Evolutionary conservation across 2,888 invertebrate species (phyloP).

Genomic region (Agrenia bidenticulata): DNA sequence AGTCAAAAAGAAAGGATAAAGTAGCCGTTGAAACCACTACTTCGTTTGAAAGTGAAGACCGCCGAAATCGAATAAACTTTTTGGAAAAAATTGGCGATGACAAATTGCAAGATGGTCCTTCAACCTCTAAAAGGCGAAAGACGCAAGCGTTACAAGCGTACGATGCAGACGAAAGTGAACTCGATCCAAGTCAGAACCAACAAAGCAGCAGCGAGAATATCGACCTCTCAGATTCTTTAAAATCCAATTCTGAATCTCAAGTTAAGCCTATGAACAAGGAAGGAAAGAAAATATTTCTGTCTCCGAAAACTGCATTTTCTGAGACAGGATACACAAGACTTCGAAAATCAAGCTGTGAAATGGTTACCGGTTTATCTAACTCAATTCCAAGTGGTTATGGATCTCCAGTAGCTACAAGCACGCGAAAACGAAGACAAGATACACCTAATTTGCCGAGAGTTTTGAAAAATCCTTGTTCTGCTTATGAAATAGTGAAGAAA

Average conservation of each 20-base stretch:
- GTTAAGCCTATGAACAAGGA: no score
- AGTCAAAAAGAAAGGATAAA: not conserved
- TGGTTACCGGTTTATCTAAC: not conserved
- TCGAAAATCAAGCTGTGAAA: no score
- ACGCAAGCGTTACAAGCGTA: constrained; percentile 1
- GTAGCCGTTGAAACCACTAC: not conserved
- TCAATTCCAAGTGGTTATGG: constrained; percentile 5
- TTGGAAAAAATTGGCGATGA: not conserved
- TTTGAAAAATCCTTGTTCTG: constrained; percentile 28
- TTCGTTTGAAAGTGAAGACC: not conserved
- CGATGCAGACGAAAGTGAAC: constrained; percentile 17
- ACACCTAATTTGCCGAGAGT: constrained; percentile 38
- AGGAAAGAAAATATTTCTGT: constrained; percentile 7
- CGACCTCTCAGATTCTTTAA: no score
- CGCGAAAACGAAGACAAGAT: constrained; percentile 20
- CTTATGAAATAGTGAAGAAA: constrained; percentile 19
- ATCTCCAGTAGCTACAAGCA: constrained; percentile 10
- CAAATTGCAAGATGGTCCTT: not conserved
- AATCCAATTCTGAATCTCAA: no score
- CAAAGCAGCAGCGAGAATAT: no score
- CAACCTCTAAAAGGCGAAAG: not conserved
- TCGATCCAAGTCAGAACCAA: constrained; percentile 4
- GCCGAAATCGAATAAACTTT: not conserved
- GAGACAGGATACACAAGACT: no score
- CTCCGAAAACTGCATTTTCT: constrained; percentile 6